These are phyloP conservation scores for Idaea aversata DNA, from an alignment of 2,888 invertebrate genomes.

Conservation along the genomic window DNA sequence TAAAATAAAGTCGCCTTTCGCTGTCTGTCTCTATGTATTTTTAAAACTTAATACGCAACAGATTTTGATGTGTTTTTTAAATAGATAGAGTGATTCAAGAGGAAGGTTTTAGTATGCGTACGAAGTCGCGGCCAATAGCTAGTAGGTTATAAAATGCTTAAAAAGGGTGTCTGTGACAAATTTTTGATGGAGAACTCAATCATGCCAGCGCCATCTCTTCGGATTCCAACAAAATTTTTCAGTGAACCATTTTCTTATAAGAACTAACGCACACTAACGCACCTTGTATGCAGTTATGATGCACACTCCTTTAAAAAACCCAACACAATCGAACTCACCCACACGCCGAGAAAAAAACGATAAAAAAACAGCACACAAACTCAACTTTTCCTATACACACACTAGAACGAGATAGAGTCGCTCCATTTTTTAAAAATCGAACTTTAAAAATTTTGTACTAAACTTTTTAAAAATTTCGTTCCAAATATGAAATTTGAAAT, in stretches of 20 bases:
- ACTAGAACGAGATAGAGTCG: slow-evolving; percentile 42
- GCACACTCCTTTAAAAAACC: slow-evolving; percentile 37
- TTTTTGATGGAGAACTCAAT: slow-evolving; percentile 59
- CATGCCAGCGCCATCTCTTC: slow-evolving; percentile 70
- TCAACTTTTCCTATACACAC: slow-evolving; percentile 39
- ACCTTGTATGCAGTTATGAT: slow-evolving; percentile 40
- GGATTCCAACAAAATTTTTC: slow-evolving; percentile 74
- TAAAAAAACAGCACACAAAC: slow-evolving; percentile 72
- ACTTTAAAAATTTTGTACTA: slow-evolving; percentile 14
- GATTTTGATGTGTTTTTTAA: too few relatives aligned
- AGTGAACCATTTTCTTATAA: slow-evolving; percentile 78
- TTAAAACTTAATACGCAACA: too few relatives aligned
- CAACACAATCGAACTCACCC: slow-evolving; percentile 76
- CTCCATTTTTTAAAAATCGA: slow-evolving; percentile 42
- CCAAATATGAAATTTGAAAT: slow-evolving; percentile 23
- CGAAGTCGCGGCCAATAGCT: not conserved
- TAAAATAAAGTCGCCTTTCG: too few relatives aligned
- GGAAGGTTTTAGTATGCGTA: too few relatives aligned
- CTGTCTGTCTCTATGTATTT: too few relatives aligned
- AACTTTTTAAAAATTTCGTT: slow-evolving; percentile 21
- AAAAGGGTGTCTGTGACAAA: slow-evolving; percentile 38
- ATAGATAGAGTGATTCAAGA: too few relatives aligned
- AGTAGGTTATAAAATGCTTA: not conserved
- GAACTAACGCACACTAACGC: slow-evolving; percentile 59
- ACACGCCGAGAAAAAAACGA: slow-evolving; percentile 77